Base-by-base conservation (phyloP, 2,888 invertebrate species). In the Ornithoptera priamus region DNA sequence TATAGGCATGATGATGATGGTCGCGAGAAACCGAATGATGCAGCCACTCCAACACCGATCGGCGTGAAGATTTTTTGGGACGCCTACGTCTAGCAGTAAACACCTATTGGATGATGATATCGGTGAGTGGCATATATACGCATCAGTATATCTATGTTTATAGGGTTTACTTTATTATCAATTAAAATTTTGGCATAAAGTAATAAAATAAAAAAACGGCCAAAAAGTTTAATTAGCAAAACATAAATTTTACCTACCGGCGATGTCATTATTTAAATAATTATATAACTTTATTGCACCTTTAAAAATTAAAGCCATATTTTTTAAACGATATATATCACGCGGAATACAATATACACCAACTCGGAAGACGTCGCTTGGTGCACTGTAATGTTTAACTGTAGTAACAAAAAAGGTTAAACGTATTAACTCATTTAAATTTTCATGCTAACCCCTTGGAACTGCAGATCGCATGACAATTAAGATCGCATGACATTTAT, bases 261-360 rank as follows among this genome's bases (percentile, higher is more conserved):
- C 75, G 71, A 90, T 87, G n/a, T 90, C 89, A 58, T 90, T 89
- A 75, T 90, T 90, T 65, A 90, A 80, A 74, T 85, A 88, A 72
- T 87, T 84, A 75, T 89, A 90, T 70, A 88, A 81, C 75, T 81
- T 84, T 68, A 87, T 78, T 53, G 82, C 81, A 71, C 85, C 85
- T 72, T 75, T 81, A 53, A 90, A 69, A 75, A 90, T 85, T 1
- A 89, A 82, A 18, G 90, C 85, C 90, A 90, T 91, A 68, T 67
- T 50, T n/a, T 60, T 36, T 20, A 61, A 22, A 15, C 20, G 18
- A 30, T 17, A 42, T 18, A 24, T 17, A n/a, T 56, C 24, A n/a
- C n/a, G n/a, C 53, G 18, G 53, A 42, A 57, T 24, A 46, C 18
- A 6, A 59, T 15, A 58, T 1, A 50, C 20, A 62, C 50, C 30